Evolutionary conservation across 2,888 invertebrate species (phyloP), one percentile per base, ranked within the genome.

Genomic region (Ischnura elegans): DNA sequence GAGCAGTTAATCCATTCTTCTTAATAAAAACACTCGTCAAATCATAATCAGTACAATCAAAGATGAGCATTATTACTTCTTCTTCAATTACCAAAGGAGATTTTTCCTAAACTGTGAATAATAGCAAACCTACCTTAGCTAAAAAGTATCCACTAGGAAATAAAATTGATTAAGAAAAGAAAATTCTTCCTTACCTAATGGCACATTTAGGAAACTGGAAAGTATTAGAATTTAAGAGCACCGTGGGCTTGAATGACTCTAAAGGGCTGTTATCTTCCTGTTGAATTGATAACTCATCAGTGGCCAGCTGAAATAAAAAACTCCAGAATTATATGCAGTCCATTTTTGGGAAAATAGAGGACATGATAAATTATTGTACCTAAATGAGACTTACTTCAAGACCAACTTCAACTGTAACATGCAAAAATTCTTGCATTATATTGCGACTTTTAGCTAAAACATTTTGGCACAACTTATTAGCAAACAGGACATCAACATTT

Each of bases 341-440:
- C 0, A 46, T 0, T 94, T 47, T 4, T 94, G 94, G 6, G 93
- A 94, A 16, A 94, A 94, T 5, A 13, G 16, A 21, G 43, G 61
- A 43, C 36, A 51, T n/a, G 0, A 55, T 43, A 55, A 19, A n/a
- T 25, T 6, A 3, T 2, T 5, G 43, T 42, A 43, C 21, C 10
- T 6, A 42, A 55, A 43, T 29, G 51, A 42, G 19, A 93, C 55
- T 94, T 61, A 94, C 94, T 93, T 93, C 66, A 87, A 47, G 55
- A 29, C 87, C 94, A 95, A 96, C 96, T 95, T 97, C 96, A 25
- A 97, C 97, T 95, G 97, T 97, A 94, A 97, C 97, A 95, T 98
- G 98, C 93, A 99, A 96, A 96, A 98, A 98, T 95, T 98, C 98
- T 93, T 97, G 97, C 97, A 98, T 98, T 87, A 98, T 97, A 94